A percentile compares a stretch with the other conserved stretches of the same genome.
Evolutionary conservation across 92 coral and sea anemone genomes (phyloP).

Genomic region (Nematostella vectensis): DNA sequence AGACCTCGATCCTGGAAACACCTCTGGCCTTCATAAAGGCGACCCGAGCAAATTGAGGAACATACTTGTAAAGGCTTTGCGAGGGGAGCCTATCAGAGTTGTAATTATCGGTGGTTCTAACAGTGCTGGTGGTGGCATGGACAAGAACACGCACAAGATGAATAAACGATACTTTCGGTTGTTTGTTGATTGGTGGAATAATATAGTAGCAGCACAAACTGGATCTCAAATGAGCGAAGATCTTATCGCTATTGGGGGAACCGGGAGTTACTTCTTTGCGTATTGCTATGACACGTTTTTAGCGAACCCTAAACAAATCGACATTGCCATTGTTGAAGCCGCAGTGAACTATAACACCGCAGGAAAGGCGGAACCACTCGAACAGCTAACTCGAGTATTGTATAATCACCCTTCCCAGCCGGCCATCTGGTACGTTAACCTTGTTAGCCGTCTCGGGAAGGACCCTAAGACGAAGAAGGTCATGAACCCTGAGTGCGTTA

Average conservation of each 20-base stretch:
- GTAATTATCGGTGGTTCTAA: conserved; percentile 76
- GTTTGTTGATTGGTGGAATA: conserved; percentile 69
- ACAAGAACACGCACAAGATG: conserved; percentile 18
- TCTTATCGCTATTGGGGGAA: conserved; percentile 52
- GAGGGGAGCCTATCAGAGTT: conserved; percentile 37
- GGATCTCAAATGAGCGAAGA: conserved; percentile 21
- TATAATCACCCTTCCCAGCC: conserved; percentile 47
- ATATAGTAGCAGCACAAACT: conserved; percentile 23
- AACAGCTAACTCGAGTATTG: conserved; percentile 62
- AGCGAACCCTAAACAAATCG: conserved; percentile 20
- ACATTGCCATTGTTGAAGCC: conserved; percentile 61
- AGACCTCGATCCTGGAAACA: too few species aligned
- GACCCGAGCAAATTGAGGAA: neutral
- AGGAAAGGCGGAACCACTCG: conserved; percentile 54
- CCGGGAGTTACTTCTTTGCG: conserved; percentile 62
- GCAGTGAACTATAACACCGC: conserved; percentile 48
- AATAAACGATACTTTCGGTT: conserved; percentile 30
- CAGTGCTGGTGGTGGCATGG: conserved; percentile 78
- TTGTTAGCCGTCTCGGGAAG: conserved; percentile 50
- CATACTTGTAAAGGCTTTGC: conserved; percentile 39
- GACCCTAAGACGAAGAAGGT: conserved; percentile 23
- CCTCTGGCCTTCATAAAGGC: neutral
- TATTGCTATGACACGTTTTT: conserved; percentile 68
- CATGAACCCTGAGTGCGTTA: conserved; percentile 36
- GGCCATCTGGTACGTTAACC: conserved; percentile 51